Base-by-base conservation (phyloP, 2,113 vertebrate genomes). In the Melanerpes aurifrons region DNA sequence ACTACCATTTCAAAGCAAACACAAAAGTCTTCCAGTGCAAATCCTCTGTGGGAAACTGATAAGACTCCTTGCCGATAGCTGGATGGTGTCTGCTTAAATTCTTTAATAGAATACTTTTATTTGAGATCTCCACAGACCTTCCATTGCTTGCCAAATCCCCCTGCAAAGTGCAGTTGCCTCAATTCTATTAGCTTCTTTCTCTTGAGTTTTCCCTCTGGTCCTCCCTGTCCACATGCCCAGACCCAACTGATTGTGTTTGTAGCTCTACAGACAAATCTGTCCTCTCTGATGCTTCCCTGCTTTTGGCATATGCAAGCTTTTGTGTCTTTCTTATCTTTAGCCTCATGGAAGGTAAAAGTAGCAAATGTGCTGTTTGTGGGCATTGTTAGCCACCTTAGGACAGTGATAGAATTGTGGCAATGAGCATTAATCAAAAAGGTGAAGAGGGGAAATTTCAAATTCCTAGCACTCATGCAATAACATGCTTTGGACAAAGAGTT, bases 211-310 rank as follows among this genome's bases (percentile, higher is more conserved):
- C 7, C 8, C 28, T 78, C 3, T 16, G 69, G 10, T 89, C 6
- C 11, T 64, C 12, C 1, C 0, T 56, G 37, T 54, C 13, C 21
- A 5, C 3, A 0, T 32, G 15, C 50, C 10, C 15, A 69, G 22
- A 35, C 25, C 16, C 3, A 45, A 2, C 26, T 82, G 29, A 37
- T 7, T 50, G 5, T 40, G 20, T 63, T 71, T 8, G 4, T 48
- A 53, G 25, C 20, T 75, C 32, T 56, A 22, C 24, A n/a, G 9
- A 9, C 12, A 22, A 2, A 2, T 56, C 47, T 68, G 16, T 21
- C 21, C 20, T 58, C 45, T 79, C n/a, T 0, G 1, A 16, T 63
- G 35, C 14, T 83, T 90, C 29, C 18, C 24, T 74, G n/a, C 19
- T 26, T 82, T 81, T 2, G 2, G 19, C 6, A 3, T 32, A 3